phyloP scores from a whole-genome alignment of 2,113 vertebrate species.

The Philantomba maxwellii region DNA sequence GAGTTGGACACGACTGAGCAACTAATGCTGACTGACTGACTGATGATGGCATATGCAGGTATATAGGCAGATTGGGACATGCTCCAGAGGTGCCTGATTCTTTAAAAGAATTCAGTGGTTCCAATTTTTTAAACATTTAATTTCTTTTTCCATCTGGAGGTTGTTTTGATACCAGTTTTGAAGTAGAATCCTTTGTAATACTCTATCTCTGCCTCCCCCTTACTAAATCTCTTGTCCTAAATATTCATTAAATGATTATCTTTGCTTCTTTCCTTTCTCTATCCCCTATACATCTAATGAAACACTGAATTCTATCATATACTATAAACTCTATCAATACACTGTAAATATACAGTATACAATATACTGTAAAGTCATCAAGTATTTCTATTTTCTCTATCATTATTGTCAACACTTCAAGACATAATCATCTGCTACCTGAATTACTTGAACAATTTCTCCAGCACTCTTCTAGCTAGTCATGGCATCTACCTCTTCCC shows the following conservation, averaged over 20 bases:
- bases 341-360: neutral
- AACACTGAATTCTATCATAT: neutral
- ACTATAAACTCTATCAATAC: neutral
- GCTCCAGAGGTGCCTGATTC: neutral
- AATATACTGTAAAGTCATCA: neutral
- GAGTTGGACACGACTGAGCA: neutral
- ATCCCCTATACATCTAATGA: neutral
- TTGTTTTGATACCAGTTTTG: constrained; percentile 20
- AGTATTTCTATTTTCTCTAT: neutral
- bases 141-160: neutral
- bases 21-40: neutral
- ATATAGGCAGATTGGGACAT: neutral
- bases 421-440: neutral
- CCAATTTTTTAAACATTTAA: neutral
- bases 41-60: neutral
- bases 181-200: neutral
- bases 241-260: neutral
- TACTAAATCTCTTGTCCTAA: neutral
- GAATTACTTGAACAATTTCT: neutral
- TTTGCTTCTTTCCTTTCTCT: neutral
- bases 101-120: neutral
- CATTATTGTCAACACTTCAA: neutral
- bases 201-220: neutral
- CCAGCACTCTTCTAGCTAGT: neutral
- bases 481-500: neutral